Conservation (phyloP, 2,113 vertebrate species). For the Microtus pennsylvanicus region DNA sequence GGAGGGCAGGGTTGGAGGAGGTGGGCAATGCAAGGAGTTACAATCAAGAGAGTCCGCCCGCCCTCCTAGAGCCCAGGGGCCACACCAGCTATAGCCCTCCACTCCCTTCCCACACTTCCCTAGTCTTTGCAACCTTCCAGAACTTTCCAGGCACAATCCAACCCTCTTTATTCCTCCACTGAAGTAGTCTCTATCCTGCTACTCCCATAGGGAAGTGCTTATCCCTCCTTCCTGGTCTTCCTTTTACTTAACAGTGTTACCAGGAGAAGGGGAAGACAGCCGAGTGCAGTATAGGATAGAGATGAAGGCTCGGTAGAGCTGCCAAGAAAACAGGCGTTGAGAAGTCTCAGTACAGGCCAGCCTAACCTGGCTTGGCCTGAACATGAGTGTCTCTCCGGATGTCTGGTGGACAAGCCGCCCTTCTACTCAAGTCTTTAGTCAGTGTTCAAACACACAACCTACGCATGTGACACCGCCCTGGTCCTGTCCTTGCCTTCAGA, state of each 20-base stretch:
- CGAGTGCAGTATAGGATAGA: not conserved
- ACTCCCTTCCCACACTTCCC: not conserved
- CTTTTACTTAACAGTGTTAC: not conserved
- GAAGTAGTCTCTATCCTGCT: not conserved
- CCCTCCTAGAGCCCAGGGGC: not conserved
- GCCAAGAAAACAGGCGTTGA: not conserved
- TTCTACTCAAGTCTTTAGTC: not conserved
- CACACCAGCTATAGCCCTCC: not conserved
- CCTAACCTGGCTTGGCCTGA: not conserved
- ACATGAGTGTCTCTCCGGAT: not conserved
- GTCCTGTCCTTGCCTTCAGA: not conserved
- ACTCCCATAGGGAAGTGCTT: not conserved
- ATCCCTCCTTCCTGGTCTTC: not conserved
- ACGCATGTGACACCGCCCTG: not conserved
- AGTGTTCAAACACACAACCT: not conserved
- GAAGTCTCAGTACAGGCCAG: not conserved
- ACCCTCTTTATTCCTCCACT: not conserved
- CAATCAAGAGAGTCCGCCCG: not conserved
- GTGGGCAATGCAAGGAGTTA: not conserved
- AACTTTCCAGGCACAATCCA: not conserved
- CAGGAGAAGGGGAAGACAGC: not conserved
- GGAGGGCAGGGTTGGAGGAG: not conserved
- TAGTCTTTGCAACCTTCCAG: not conserved
- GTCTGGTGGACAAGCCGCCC: not conserved
- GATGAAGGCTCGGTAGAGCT: not conserved